Evolutionary conservation across 2,888 invertebrate species (phyloP), one percentile per base, ranked within the genome.

Genomic region (Dryomyza anilis): DNA sequence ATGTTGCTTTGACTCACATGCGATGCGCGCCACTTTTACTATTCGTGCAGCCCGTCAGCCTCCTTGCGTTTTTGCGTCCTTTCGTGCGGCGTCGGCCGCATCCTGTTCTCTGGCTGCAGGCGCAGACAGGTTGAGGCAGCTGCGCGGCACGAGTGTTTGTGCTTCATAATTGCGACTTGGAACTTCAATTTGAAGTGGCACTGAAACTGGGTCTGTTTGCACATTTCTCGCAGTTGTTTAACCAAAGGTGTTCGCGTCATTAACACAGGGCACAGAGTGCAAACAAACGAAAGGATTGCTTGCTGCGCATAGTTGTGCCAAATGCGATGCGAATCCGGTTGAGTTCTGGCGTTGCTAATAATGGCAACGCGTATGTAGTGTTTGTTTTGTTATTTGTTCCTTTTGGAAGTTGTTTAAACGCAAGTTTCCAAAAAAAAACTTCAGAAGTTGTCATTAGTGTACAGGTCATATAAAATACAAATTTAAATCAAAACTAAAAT

Each of bases 191-290:
- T 39, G 39, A 39, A n/a, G n/a, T 39, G 39, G 39, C 39, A n/a
- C 25, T 59, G 33, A 23, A 59, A 59, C 21, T 48, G 59, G 46
- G 59, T 30, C 30, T 48, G 46, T 59, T 46, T 46, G 43, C 45
- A 45, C 27, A 58, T 19, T 29, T 33, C 39, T 39, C 4, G 39
- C 3, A 39, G 39, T 39, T 3, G 39, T 6, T 39, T 6, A 39
- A 3, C 14, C 14, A 39, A 39, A 39, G 39, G 39, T 7, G 55
- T 36, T 55, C 14, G 21, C 55, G 33, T 55, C n/a, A 36, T 55
- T 55, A 55, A 36, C 55, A 36, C 36, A 36, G 21, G 23, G 23
- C 19, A 55, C 21, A 36, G 27, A 10, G 12, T 36, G 36, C 14
- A 55, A 52, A 52, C 50, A 50, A 50, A 23, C 25, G 25, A 48